Evolutionary conservation across 2,797 vertebrate species (phyloP).

Genomic region (Spatula versicolor): DNA sequence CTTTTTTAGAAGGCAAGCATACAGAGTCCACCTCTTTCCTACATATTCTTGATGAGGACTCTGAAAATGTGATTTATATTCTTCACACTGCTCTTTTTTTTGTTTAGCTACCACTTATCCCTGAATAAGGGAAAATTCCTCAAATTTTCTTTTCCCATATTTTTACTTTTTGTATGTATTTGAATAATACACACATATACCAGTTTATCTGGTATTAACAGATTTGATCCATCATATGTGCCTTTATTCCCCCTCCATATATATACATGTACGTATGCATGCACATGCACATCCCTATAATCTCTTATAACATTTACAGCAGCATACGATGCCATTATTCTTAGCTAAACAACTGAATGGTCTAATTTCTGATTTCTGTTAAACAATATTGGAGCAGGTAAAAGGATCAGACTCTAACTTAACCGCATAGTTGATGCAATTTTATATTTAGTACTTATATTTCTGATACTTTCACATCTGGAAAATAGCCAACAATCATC

Average conservation of each 20-base stretch:
- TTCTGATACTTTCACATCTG: not conserved
- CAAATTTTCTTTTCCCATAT: not conserved
- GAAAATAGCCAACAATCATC: not conserved
- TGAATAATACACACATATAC: not conserved
- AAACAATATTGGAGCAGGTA: not conserved
- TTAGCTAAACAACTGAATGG: not conserved
- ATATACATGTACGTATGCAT: no score
- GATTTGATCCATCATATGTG: not conserved
- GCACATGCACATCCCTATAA: not conserved
- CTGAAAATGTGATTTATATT: not conserved
- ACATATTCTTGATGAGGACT: not conserved
- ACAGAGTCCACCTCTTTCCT: not conserved
- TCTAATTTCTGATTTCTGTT: not conserved
- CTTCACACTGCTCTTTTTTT: not conserved
- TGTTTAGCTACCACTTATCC: not conserved
- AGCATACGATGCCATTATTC: not conserved
- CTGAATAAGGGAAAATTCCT: not conserved
- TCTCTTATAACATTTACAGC: not conserved
- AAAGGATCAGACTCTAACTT: not conserved
- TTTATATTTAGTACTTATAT: not conserved
- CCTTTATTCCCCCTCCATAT: not conserved
- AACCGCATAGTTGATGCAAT: not conserved
- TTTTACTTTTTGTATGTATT: not conserved
- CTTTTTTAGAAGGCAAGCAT: not conserved
- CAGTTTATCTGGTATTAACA: not conserved